phyloP scores from a whole-genome alignment of 2,113 vertebrate genomes.

The Mobula birostris region DNA sequence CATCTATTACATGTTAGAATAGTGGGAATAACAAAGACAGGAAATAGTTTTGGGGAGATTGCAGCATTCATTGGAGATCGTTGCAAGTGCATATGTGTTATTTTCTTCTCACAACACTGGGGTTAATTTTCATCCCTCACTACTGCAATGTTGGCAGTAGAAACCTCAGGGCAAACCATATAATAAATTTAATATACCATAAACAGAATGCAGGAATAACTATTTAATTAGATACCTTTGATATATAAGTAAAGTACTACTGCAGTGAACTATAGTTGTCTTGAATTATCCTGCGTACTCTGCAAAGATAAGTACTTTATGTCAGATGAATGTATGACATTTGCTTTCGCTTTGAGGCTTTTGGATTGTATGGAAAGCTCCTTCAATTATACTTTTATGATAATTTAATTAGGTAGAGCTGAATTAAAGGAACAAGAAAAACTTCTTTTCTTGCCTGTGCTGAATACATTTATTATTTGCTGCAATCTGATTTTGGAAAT shows the following conservation, averaged over 20 bases:
- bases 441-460: not conserved
- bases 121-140: not conserved
- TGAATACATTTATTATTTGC: not conserved
- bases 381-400: not conserved
- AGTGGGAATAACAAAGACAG: not conserved
- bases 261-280: constrained; percentile 7
- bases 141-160: not conserved
- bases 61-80: not conserved
- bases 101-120: not conserved
- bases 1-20: not conserved
- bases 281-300: not conserved
- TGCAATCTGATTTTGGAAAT: not conserved
- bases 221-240: not conserved
- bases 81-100: not conserved
- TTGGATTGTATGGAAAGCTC: not conserved
- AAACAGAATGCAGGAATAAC: not conserved
- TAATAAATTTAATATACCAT: not conserved
- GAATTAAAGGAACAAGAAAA: not conserved
- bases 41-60: not conserved
- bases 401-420: not conserved
- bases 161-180: not conserved
- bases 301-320: not conserved
- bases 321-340: not conserved
- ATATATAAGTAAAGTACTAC: not conserved
- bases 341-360: not conserved